phyloP scores from a whole-genome alignment of 2,888 invertebrate genomes.

The Phragmatobia fuliginosa region DNA sequence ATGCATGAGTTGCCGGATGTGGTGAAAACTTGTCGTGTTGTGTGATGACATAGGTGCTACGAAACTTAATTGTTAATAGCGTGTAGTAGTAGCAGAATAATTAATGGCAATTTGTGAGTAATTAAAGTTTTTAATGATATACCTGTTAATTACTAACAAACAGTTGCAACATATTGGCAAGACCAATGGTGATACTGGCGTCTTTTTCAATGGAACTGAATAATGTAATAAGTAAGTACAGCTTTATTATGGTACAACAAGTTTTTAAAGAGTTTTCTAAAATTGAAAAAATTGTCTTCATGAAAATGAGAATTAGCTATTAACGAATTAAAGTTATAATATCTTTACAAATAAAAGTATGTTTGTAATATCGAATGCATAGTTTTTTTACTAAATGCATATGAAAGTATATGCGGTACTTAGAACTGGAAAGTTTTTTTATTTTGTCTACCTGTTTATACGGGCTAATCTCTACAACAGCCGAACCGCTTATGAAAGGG shows the following conservation, averaged over 20 bases:
- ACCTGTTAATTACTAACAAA: neutral
- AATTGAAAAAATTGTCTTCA: no score
- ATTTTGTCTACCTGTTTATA: no score
- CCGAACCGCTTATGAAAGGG: no score
- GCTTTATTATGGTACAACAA: neutral
- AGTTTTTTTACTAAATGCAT: no score
- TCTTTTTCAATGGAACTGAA: no score
- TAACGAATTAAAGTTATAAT: no score
- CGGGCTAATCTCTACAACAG: no score
- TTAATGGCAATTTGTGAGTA: neutral
- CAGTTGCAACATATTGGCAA: neutral
- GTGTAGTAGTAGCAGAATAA: conserved; percentile 25
- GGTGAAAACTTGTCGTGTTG: conserved; percentile 63
- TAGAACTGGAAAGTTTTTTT: no score
- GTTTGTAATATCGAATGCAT: no score
- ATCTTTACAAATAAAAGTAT: no score
- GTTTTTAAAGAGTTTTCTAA: neutral
- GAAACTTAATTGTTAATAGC: conserved; percentile 46
- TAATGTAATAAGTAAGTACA: neutral
- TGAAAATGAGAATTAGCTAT: neutral
- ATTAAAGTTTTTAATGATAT: neutral
- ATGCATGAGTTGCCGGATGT: conserved; percentile 67
- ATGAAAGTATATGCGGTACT: no score
- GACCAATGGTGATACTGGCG: neutral
- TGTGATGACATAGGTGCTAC: conserved; percentile 56